Conservation (phyloP, 2,888 invertebrate genomes). For the Eristalis arbustorum region DNA sequence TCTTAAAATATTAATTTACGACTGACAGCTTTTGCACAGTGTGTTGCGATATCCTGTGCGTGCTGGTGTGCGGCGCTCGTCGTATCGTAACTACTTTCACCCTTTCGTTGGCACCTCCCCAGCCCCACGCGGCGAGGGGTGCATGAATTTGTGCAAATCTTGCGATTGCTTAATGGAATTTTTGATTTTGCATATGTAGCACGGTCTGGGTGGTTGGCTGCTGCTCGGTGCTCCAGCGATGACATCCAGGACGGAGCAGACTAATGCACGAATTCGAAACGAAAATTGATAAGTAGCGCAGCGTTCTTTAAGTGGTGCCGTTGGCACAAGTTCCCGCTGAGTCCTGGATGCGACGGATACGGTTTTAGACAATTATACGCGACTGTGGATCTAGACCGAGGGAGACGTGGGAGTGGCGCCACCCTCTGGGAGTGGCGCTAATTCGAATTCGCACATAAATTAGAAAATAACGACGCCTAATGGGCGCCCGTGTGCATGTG, state of each 20-base stretch:
- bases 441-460: constrained; percentile 45
- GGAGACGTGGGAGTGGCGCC: neutral
- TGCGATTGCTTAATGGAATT: constrained; percentile 60
- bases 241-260: constrained; percentile 14
- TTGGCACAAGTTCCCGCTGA: constrained; percentile 21
- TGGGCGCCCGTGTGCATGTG: constrained; percentile 2
- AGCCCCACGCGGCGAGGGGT: neutral
- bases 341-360: neutral
- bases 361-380: constrained; percentile 22
- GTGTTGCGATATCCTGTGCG: constrained; percentile 7
- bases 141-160: constrained; percentile 47
- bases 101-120: constrained; percentile 6
- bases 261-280: constrained; percentile 21
- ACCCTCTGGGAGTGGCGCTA: constrained; percentile 10
- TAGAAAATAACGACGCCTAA: constrained; percentile 39
- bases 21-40: constrained; percentile 39
- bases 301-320: constrained; percentile 17
- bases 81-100: neutral
- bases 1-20: constrained; percentile 55
- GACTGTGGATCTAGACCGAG: constrained; percentile 2
- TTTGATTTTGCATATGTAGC: constrained; percentile 51
- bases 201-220: constrained; percentile 13
- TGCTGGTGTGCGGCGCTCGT: neutral
- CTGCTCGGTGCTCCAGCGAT: neutral
- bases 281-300: constrained; percentile 42